Percentiles rank a stretch among this genome's conserved stretches.
Conservation (phyloP, 2,113 vertebrate genomes). For the Rhynchomys soricoides region DNA sequence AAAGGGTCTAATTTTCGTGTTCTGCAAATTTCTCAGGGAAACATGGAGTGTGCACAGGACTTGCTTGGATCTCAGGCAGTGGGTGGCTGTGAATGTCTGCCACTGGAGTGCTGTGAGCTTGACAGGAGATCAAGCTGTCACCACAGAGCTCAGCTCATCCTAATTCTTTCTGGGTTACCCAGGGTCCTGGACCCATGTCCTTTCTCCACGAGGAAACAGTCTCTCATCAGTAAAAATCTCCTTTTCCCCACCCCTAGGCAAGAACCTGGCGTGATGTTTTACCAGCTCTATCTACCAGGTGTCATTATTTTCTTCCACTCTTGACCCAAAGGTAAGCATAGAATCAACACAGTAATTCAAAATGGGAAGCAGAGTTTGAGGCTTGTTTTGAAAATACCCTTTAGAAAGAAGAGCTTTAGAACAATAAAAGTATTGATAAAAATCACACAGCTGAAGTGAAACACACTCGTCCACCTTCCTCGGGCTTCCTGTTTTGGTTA, state of each 20-base stretch:
- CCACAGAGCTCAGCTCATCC: background rate
- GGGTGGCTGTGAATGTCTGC: background rate
- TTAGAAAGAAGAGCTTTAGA: conserved; percentile 21
- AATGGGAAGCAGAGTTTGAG: background rate
- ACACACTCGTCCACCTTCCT: background rate
- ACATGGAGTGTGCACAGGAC: background rate
- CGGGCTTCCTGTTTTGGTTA: conserved; percentile 63
- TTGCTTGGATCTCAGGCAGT: background rate
- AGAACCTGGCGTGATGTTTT: background rate
- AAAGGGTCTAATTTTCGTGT: background rate
- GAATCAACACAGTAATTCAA: background rate
- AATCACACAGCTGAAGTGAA: conserved; percentile 33
- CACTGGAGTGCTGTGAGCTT: background rate
- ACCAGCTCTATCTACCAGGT: background rate
- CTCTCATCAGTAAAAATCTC: background rate
- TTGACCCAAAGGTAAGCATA: background rate
- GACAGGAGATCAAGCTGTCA: background rate
- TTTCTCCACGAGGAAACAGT: background rate
- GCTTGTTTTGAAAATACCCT: conserved; percentile 53
- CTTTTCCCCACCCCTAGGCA: background rate
- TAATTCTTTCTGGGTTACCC: background rate
- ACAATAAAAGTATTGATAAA: conserved; percentile 48
- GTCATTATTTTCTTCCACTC: background rate
- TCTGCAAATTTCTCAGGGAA: background rate
- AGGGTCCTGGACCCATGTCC: background rate